phyloP scores from a whole-genome alignment of 92 coral and sea anemone genomes.

The Micromussa lordhowensis region DNA sequence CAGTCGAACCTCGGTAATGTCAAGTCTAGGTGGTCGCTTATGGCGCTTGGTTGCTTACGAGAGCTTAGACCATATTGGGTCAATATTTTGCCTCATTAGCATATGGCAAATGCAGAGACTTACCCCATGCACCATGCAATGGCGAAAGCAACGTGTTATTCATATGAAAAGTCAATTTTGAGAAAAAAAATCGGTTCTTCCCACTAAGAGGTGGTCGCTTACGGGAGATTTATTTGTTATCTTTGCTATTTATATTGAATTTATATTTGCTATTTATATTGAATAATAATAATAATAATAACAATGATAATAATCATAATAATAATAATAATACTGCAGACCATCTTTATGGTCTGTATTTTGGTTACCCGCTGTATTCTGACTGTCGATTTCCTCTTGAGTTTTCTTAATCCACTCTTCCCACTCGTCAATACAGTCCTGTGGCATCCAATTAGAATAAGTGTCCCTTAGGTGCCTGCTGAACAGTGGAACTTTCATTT shows the following conservation, averaged over 20 bases:
- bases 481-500: not conserved
- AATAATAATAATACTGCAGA: too few species aligned
- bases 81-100: too few species aligned
- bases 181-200: not conserved
- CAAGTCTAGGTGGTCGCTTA: not conserved
- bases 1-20: not conserved
- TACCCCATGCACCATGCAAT: too few species aligned
- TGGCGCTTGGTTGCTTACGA: not conserved
- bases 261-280: too few species aligned
- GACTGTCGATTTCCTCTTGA: not conserved
- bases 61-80: not conserved
- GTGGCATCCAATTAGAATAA: not conserved
- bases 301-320: too few species aligned
- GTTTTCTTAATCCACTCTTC: not conserved
- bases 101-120: too few species aligned
- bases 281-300: too few species aligned
- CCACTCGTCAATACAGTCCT: not conserved
- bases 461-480: not conserved
- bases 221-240: too few species aligned
- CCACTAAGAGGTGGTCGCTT: not conserved
- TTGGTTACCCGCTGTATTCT: not conserved
- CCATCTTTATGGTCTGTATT: not conserved
- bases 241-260: too few species aligned
- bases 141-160: too few species aligned
- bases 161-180: too few species aligned